phyloP scores from a whole-genome alignment of 2,888 invertebrate species.

The Lingula anatina region DNA sequence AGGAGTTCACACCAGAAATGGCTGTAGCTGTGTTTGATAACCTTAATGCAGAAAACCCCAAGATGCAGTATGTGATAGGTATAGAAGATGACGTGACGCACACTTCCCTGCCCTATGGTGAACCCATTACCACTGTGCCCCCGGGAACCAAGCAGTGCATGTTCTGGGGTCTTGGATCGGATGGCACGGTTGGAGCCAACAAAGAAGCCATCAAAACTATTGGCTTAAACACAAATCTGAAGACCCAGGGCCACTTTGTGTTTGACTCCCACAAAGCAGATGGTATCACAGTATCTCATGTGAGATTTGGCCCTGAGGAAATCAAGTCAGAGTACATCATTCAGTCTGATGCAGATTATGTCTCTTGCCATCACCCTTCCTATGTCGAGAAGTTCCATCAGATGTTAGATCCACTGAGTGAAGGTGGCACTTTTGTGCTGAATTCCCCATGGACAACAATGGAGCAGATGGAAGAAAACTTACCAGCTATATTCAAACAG shows the following conservation, averaged over 20 bases:
- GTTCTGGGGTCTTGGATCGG: conserved; percentile 19
- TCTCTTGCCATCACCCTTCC: conserved; percentile 13
- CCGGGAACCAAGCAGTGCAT: conserved; percentile 11
- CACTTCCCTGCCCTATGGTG: conserved; percentile 13
- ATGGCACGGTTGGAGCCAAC: conserved; percentile 19
- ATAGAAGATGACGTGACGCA: conserved; percentile 20
- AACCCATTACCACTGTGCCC: conserved; percentile 8
- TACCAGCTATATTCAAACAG: conserved; percentile 14
- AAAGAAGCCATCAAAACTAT: conserved; percentile 19
- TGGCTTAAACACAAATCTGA: conserved; percentile 15
- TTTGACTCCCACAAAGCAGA: conserved; percentile 20
- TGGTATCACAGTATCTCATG: conserved; percentile 18
- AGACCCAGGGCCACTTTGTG: conserved; percentile 20
- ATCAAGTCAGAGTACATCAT: conserved; percentile 15
- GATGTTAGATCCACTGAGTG: conserved; percentile 15
- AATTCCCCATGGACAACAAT: conserved; percentile 17
- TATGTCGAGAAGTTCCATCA: conserved; percentile 18
- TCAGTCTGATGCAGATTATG: conserved; percentile 14
- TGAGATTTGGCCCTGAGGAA: conserved; percentile 18
- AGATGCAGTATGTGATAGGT: conserved; percentile 15
- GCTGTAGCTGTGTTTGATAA: conserved; percentile 17
- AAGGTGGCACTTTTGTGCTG: conserved; percentile 16
- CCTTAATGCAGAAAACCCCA: conserved; percentile 13
- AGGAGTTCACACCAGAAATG: conserved; percentile 22
- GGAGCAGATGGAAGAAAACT: conserved; percentile 15